A percentile compares a stretch with the other conserved stretches of the same genome.
Evolutionary conservation across 2,888 invertebrate genomes (phyloP).

Genomic region (Quadroppia sp.): DNA sequence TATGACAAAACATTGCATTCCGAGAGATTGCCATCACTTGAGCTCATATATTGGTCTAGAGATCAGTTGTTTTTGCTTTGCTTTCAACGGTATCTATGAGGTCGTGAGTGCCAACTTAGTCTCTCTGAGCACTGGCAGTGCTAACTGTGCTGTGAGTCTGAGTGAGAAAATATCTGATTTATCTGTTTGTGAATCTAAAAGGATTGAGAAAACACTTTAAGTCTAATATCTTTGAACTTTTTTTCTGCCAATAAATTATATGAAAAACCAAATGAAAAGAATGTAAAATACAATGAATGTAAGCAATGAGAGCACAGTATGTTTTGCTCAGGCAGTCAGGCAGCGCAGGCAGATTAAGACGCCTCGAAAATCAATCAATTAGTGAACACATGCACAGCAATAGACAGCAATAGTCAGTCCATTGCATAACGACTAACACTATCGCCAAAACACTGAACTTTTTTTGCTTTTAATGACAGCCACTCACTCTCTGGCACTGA

Average conservation of each 20-base stretch:
- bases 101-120: too few species aligned
- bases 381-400: slow-evolving; percentile 12
- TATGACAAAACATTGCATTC: slow-evolving; percentile 9
- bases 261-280: neutral
- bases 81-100: too few species aligned
- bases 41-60: slow-evolving; percentile 18
- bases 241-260: neutral
- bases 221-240: slow-evolving; percentile 2
- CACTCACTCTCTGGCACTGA: slow-evolving; percentile 13
- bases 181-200: slow-evolving; percentile 2
- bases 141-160: too few species aligned
- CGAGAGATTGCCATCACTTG: neutral
- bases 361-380: slow-evolving; percentile 33
- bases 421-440: neutral
- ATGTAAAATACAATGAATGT: neutral
- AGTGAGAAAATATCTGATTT: neutral
- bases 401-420: neutral
- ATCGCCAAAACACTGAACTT: slow-evolving; percentile 3
- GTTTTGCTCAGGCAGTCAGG: too few species aligned
- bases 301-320: neutral
- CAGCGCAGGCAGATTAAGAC: slow-evolving; percentile 14
- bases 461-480: slow-evolving; percentile 21
- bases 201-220: slow-evolving; percentile 5
- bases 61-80: too few species aligned
- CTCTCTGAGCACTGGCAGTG: too few species aligned